A percentile compares a stretch with the other conserved stretches of the same genome.
phyloP scores from a whole-genome alignment of 2,888 invertebrate species.

The Aspidapion aeneum region DNA sequence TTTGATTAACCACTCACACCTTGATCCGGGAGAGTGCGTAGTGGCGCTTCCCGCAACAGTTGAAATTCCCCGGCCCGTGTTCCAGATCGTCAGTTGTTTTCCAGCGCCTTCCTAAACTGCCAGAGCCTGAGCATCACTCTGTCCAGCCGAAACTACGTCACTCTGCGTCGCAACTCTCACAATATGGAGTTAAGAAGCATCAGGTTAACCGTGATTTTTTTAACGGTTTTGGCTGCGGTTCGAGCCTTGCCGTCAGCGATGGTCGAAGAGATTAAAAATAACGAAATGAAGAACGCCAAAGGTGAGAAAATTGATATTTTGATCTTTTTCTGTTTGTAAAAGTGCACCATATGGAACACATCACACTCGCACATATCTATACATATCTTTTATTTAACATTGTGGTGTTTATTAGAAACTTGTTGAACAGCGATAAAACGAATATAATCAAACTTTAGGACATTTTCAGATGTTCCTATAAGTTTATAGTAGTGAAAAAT shows the following conservation, averaged over 20 bases:
- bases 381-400: no score
- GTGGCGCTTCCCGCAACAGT: not conserved
- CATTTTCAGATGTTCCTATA: no score
- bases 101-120: conserved; percentile 22
- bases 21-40: conserved; percentile 6
- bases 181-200: conserved; percentile 30
- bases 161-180: conserved; percentile 19
- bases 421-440: no score
- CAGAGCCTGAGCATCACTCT: conserved; percentile 11
- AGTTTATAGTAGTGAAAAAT: no score
- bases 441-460: no score
- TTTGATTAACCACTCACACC: no score
- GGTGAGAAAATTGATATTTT: conserved; percentile 36
- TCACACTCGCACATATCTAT: no score
- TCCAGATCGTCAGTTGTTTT: conserved; percentile 37
- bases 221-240: conserved; percentile 25
- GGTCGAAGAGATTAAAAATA: conserved; percentile 45
- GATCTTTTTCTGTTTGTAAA: not conserved
- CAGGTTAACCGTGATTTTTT: conserved; percentile 23
- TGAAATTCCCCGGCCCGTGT: not conserved
- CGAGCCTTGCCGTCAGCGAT: conserved; percentile 43
- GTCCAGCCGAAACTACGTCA: no score
- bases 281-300: conserved; percentile 42
- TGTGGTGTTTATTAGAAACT: no score
- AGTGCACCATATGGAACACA: not conserved